phyloP scores from a whole-genome alignment of 2,888 invertebrate genomes.

The Drosophila pseudotakahashii region DNA sequence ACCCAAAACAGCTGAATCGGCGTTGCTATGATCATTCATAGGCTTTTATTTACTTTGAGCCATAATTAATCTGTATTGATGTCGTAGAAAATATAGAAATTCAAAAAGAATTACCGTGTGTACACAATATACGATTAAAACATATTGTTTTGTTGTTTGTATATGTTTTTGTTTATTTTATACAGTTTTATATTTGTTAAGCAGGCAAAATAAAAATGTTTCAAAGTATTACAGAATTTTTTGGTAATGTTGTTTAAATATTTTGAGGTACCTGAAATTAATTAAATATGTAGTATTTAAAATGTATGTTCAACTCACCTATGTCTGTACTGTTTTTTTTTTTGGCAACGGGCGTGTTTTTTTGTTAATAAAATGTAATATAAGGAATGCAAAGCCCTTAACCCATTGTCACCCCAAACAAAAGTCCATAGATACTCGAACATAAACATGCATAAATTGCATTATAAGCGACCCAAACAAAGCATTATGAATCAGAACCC shows the following conservation, averaged over 20 bases:
- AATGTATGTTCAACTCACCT: constrained; percentile 2
- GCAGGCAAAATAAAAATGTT: constrained; percentile 4
- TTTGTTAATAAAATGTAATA: constrained; percentile 17
- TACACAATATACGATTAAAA: neutral
- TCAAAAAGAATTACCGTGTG: neutral
- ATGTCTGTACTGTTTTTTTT: neutral
- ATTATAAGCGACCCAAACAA: constrained; percentile 72
- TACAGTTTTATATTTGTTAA: too few relatives aligned
- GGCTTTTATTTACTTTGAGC: neutral
- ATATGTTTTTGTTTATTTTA: neutral
- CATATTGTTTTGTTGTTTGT: neutral
- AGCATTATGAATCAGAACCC: constrained; percentile 50
- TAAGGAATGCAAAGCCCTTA: constrained; percentile 28
- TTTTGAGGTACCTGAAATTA: neutral
- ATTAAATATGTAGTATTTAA: neutral
- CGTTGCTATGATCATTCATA: constrained; percentile 1
- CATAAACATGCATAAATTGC: constrained; percentile 76
- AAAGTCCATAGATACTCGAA: constrained; percentile 21
- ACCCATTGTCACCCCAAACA: constrained; percentile 50
- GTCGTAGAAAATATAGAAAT: neutral
- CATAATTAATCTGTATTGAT: neutral
- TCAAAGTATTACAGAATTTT: neutral
- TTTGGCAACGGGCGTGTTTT: neutral
- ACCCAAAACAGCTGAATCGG: constrained; percentile 1
- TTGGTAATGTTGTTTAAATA: neutral